A percentile compares a stretch with the other conserved stretches of the same genome.
These are phyloP conservation scores for Ailuropoda melanoleuca DNA, from an alignment of 2,113 vertebrate genomes.

Conservation along the genomic window DNA sequence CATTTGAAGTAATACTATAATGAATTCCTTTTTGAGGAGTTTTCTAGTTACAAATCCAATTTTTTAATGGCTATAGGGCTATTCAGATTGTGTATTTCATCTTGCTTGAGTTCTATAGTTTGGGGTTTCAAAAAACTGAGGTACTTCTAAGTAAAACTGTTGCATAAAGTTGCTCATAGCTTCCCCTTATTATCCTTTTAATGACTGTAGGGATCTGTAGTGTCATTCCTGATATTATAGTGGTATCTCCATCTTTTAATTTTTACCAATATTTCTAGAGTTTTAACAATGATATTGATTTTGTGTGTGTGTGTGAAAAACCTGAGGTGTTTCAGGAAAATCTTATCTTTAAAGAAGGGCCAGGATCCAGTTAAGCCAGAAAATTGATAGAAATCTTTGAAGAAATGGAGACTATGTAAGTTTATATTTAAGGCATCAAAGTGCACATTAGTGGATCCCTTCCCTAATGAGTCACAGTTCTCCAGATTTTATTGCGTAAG, in stretches of 20 bases:
- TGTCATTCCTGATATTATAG: not conserved
- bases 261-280: not conserved
- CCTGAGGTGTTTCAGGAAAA: not conserved
- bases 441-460: not conserved
- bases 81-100: not conserved
- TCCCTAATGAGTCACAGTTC: not conserved
- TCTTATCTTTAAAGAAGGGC: not conserved
- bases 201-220: not conserved
- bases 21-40: not conserved
- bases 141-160: not conserved
- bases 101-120: not conserved
- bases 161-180: not conserved
- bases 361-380: not conserved
- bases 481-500: slow-evolving; percentile 45
- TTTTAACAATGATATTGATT: not conserved
- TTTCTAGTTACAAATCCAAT: not conserved
- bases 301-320: not conserved
- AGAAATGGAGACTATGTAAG: not conserved
- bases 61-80: not conserved
- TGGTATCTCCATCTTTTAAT: not conserved
- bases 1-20: not conserved
- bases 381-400: not conserved
- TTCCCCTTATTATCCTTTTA: not conserved
- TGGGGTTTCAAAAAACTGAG: not conserved
- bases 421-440: slow-evolving; percentile 29